Percentiles rank a stretch among this genome's conserved stretches.
Conservation (phyloP, 2,888 invertebrate genomes). For the Thera obeliscata region DNA sequence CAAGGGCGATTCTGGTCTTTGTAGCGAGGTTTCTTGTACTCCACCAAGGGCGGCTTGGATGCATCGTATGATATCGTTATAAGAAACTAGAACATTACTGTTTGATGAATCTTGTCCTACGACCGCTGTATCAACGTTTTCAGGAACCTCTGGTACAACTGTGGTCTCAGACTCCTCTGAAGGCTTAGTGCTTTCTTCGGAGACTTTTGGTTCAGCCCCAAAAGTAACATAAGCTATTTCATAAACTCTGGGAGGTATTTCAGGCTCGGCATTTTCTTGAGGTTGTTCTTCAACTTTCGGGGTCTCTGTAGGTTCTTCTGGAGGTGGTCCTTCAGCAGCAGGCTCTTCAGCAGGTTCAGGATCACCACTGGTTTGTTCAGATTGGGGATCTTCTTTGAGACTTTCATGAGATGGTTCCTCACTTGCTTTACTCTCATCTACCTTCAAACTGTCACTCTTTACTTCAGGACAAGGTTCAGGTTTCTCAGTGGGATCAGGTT, state of each 20-base stretch:
- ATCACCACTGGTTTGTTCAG: constrained; percentile 10
- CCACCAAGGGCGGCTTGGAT: constrained; percentile 59
- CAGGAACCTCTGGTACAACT: constrained; percentile 9
- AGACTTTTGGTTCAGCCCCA: neutral
- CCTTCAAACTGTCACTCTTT: constrained; percentile 58
- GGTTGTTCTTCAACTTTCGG: constrained; percentile 9
- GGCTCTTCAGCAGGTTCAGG: constrained; percentile 5
- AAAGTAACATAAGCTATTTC: neutral
- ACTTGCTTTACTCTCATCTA: neutral
- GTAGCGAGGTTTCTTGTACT: constrained; percentile 39
- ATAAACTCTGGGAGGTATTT: constrained; percentile 18
- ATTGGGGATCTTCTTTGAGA: constrained; percentile 14
- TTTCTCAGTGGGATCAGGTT: constrained; percentile 31
- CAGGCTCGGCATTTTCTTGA: constrained; percentile 1
- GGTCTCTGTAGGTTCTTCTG: constrained; percentile 12
- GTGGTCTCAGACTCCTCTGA: neutral
- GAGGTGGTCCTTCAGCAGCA: neutral
- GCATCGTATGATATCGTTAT: constrained; percentile 68
- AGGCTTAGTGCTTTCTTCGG: constrained; percentile 7
- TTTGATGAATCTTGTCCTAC: constrained; percentile 11
- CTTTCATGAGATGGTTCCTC: constrained; percentile 15
- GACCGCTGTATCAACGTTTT: constrained; percentile 30
- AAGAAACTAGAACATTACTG: constrained; percentile 47
- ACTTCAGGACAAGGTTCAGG: constrained; percentile 54
- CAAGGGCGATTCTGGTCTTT: constrained; percentile 58